Base-by-base conservation (phyloP, 2,797 vertebrate species). In the Fistularia tabacaria region DNA sequence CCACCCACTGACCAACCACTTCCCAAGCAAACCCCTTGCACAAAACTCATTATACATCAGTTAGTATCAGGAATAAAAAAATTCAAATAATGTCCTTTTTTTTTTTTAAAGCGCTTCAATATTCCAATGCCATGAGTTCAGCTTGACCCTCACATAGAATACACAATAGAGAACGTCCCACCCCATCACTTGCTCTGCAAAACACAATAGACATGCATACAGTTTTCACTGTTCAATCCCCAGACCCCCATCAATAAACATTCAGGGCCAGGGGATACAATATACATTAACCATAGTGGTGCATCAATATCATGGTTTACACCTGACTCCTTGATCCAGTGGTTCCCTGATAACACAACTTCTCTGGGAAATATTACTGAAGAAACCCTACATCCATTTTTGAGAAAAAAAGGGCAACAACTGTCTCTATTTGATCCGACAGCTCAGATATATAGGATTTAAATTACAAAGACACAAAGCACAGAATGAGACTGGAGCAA, bases 181-280 rank as follows among this genome's bases (percentile, higher is more conserved):
- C 64, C 79, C 78, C 58, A 3, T 73, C 80, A 80, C 79, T 86
- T 86, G 66, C 85, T 83, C 79, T 63, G 75, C 77, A 81, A 85
- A 87, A 87, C 82, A 89, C 81, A 79, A 87, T 77, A 82, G 85
- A 89, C 88, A 89, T 89, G 88, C 88, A 88, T 82, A 85, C 83
- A 82, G 79, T 83, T 81, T 81, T 74, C 66, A 84, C 69, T 83
- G 79, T 57, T 77, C 67, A 41, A 42, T 10, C 57, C 62, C 10
- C 0, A 25, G 41, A 59, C 51, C 59, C 75, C 42, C 58, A 63
- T 74, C 74, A 66, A 81, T 79, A 76, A 65, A 86, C 81, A 85
- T 86, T 86, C 82, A 84, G 81, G 80, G 75, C 85, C 81, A 83
- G 75, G 84, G 72, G 79, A 86, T 74, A 84, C 68, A 70, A 82